phyloP scores from a whole-genome alignment of 2,888 invertebrate genomes.

The Entomobrya proxima region DNA sequence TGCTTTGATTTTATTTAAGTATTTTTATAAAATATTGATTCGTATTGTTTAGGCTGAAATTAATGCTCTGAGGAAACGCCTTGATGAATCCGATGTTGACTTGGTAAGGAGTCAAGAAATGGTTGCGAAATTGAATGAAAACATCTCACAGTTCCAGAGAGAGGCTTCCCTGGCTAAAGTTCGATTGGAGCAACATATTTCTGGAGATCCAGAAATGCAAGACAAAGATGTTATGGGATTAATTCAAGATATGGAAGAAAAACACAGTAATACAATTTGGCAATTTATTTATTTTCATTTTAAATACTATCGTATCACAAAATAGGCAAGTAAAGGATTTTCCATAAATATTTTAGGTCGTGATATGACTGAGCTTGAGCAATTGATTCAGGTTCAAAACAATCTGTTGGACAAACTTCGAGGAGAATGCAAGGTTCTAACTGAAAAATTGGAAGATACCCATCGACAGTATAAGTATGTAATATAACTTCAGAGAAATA shows the following conservation, averaged over 20 bases:
- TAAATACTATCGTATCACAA: too few species aligned
- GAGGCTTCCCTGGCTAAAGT: slow-evolving; percentile 80
- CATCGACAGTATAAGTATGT: slow-evolving; percentile 92
- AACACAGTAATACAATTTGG: slow-evolving; percentile 85
- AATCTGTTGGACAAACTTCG: slow-evolving; percentile 95
- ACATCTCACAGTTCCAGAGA: slow-evolving; percentile 87
- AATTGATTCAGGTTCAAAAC: slow-evolving; percentile 93
- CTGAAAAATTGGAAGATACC: slow-evolving; percentile 92
- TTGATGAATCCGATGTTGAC: slow-evolving; percentile 89
- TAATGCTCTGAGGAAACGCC: slow-evolving; percentile 84
- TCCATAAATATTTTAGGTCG: slow-evolving; percentile 83
- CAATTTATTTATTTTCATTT: slow-evolving; percentile 2
- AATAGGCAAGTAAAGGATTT: too few species aligned
- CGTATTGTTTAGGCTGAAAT: slow-evolving; percentile 80
- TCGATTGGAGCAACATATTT: slow-evolving; percentile 72
- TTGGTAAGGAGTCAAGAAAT: slow-evolving; percentile 88
- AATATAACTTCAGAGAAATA: background rate
- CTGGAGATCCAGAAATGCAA: slow-evolving; percentile 60
- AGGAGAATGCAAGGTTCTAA: slow-evolving; percentile 91
- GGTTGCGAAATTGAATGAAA: slow-evolving; percentile 86
- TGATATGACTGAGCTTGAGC: slow-evolving; percentile 92
- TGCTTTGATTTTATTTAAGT: background rate
- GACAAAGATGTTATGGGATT: slow-evolving; percentile 86
- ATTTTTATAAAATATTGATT: background rate
- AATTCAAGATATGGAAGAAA: slow-evolving; percentile 88